Evolutionary conservation across 2,797 vertebrate species (phyloP).

Genomic region (Sebastes flavidus): DNA sequence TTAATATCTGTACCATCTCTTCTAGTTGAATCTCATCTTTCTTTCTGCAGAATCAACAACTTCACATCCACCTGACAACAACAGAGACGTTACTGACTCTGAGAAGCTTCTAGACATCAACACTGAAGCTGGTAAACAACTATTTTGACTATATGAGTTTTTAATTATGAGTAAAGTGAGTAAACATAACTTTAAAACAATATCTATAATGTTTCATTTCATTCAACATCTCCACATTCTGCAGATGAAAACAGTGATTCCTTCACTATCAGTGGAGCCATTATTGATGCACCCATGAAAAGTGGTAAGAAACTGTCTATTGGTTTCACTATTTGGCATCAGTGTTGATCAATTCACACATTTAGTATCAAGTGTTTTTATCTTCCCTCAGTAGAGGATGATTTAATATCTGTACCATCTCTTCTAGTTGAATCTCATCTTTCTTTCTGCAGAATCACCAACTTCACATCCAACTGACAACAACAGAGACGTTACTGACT

Average conservation of each 20-base stretch:
- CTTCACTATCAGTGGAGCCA: neutral
- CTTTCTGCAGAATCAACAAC: slow-evolving; percentile 24
- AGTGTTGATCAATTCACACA: neutral
- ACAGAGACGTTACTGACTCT: neutral
- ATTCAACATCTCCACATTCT: neutral
- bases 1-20: neutral
- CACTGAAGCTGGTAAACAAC: too few relatives aligned
- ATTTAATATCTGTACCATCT: neutral
- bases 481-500: neutral
- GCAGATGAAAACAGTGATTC: neutral
- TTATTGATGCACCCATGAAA: neutral
- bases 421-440: neutral
- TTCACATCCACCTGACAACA: neutral
- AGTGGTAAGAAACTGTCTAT: slow-evolving; percentile 1
- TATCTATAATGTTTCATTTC: neutral
- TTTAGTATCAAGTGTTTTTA: neutral
- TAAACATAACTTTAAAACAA: neutral
- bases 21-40: neutral
- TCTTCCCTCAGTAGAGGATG: too few relatives aligned
- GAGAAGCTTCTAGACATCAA: neutral
- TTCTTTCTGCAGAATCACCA: slow-evolving; percentile 21
- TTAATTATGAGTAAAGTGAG: neutral
- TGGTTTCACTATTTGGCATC: neutral
- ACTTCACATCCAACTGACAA: neutral
- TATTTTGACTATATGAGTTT: too few relatives aligned